These are phyloP conservation scores for Drosophila auraria DNA, from an alignment of 1,140 invertebrate species.

Conservation along the genomic window DNA sequence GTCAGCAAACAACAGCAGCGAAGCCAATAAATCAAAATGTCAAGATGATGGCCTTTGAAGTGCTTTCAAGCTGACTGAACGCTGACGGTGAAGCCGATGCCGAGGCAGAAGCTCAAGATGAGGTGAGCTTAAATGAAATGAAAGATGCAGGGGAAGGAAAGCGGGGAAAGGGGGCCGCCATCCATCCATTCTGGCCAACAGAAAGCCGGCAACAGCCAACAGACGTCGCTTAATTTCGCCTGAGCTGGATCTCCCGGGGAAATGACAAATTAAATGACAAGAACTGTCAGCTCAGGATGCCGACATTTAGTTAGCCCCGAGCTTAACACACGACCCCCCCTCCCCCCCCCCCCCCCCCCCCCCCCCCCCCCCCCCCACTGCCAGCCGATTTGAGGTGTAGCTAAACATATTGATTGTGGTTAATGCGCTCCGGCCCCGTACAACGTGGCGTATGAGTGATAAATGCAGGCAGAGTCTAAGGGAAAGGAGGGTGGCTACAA, in stretches of 20 bases:
- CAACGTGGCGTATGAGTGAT: constrained; percentile 63
- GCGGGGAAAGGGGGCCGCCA: not conserved
- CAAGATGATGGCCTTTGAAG: constrained; percentile 68
- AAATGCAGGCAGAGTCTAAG: constrained; percentile 7
- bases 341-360: not conserved
- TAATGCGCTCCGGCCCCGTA: not conserved
- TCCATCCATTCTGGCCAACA: constrained; percentile 4
- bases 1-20: constrained; percentile 37
- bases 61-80: constrained; percentile 48
- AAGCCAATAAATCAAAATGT: constrained; percentile 78
- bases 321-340: constrained; percentile 18
- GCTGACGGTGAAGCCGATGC: constrained; percentile 20
- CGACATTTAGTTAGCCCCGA: constrained; percentile 38
- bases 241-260: constrained; percentile 18
- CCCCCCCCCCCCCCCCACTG: not conserved
- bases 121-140: not conserved
- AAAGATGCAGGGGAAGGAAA: not conserved
- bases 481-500: not conserved
- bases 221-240: constrained; percentile 55
- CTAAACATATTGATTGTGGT: constrained; percentile 34
- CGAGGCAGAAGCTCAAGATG: not conserved
- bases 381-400: constrained; percentile 14
- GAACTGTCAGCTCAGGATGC: constrained; percentile 45
- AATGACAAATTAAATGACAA: constrained; percentile 63
- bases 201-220: constrained; percentile 5